Conservation (phyloP, 2,797 vertebrate genomes). For the Mallotus villosus region DNA sequence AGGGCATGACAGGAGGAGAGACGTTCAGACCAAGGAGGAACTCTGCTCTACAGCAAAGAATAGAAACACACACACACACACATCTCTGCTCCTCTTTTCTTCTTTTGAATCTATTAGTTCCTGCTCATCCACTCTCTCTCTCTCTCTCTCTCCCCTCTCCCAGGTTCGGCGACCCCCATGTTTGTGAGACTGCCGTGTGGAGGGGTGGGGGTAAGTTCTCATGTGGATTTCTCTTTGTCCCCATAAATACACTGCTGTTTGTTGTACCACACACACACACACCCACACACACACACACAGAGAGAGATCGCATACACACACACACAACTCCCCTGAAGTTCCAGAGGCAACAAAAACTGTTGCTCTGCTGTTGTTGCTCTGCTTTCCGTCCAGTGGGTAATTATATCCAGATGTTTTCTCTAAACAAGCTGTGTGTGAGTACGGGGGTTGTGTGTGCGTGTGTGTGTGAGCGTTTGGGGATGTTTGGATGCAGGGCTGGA, state of each 20-base stretch:
- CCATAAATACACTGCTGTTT: slow-evolving; percentile 78
- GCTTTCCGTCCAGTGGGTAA: slow-evolving; percentile 76
- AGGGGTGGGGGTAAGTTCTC: slow-evolving; percentile 90
- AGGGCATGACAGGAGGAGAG: no score
- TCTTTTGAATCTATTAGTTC: not conserved
- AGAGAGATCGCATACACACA: not conserved
- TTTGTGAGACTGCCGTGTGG: slow-evolving; percentile 95
- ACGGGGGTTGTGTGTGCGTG: slow-evolving; percentile 23
- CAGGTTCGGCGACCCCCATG: slow-evolving; percentile 90
- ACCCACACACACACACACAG: slow-evolving; percentile 26
- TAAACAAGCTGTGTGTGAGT: slow-evolving; percentile 49
- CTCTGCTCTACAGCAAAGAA: no score
- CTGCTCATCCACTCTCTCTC: slow-evolving; percentile 17
- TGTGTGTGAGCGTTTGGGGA: slow-evolving; percentile 35
- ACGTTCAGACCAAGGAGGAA: not conserved
- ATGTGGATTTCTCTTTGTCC: slow-evolving; percentile 55
- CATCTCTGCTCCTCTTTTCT: not conserved
- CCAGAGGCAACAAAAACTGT: slow-evolving; percentile 79
- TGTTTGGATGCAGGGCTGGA: not conserved
- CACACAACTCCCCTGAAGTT: slow-evolving; percentile 56
- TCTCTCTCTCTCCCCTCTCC: slow-evolving; percentile 26
- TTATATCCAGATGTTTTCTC: slow-evolving; percentile 85
- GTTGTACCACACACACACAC: slow-evolving; percentile 61
- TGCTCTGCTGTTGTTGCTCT: slow-evolving; percentile 68
- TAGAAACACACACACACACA: no score